phyloP scores from a whole-genome alignment of 2,113 vertebrate species.

The Pygathrix nemaeus region DNA sequence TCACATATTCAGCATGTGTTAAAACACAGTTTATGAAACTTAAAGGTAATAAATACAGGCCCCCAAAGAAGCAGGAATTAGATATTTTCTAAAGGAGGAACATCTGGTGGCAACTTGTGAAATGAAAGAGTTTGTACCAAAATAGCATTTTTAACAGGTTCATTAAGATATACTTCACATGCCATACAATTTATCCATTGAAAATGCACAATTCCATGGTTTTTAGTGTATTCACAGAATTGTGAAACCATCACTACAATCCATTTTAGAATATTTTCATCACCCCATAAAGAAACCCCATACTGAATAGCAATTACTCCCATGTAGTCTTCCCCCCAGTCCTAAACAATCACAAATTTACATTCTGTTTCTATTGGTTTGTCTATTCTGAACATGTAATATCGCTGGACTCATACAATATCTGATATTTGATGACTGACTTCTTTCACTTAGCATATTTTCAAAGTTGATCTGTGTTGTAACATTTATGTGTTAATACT shows the following conservation, averaged over 20 bases:
- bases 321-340: neutral
- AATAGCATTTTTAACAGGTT: neutral
- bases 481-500: neutral
- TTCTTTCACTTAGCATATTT: neutral
- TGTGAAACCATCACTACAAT: neutral
- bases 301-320: neutral
- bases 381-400: neutral
- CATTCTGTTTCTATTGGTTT: neutral
- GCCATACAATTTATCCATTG: neutral
- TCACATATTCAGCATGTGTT: neutral
- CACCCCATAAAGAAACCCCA: neutral
- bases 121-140: neutral
- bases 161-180: neutral
- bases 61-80: neutral
- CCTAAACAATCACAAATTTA: neutral
- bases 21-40: neutral
- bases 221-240: neutral
- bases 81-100: neutral
- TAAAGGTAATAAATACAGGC: neutral
- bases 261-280: neutral
- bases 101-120: neutral
- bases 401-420: neutral
- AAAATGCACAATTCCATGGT: neutral
- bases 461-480: neutral
- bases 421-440: neutral